These are phyloP conservation scores for Labeo catla DNA, from an alignment of 2,113 vertebrate genomes.

Conservation along the genomic window DNA sequence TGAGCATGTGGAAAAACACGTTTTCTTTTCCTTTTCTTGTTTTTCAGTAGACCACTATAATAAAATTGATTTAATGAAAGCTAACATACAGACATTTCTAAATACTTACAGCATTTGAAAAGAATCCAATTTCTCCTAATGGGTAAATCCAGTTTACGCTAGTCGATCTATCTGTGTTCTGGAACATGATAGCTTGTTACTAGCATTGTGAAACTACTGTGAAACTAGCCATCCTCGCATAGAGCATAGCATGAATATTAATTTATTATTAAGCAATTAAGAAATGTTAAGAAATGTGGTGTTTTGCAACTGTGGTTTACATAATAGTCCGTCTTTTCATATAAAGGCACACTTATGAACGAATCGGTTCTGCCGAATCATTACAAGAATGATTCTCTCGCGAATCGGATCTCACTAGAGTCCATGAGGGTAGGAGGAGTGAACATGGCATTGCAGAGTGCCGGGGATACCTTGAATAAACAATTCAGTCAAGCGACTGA, in stretches of 20 bases:
- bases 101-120: too few relatives aligned
- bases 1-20: background rate
- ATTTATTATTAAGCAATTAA: background rate
- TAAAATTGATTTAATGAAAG: background rate
- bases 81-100: background rate
- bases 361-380: slow-evolving; percentile 3
- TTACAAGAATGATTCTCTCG: background rate
- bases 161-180: too few relatives aligned
- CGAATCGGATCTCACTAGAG: slow-evolving; percentile 20
- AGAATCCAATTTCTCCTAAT: too few relatives aligned
- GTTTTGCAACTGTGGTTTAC: background rate
- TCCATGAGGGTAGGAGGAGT: slow-evolving; percentile 57
- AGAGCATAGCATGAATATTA: background rate
- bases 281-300: background rate
- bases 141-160: too few relatives aligned
- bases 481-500: slow-evolving; percentile 59
- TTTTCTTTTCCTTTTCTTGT: background rate
- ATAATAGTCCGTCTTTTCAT: background rate
- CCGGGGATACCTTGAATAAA: slow-evolving; percentile 64
- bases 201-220: background rate
- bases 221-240: background rate
- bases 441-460: slow-evolving; percentile 58
- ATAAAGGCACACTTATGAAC: too few relatives aligned
- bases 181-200: background rate
- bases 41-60: background rate